Conservation (phyloP, 2,888 invertebrate genomes). For the Caenorhabditis becei region DNA sequence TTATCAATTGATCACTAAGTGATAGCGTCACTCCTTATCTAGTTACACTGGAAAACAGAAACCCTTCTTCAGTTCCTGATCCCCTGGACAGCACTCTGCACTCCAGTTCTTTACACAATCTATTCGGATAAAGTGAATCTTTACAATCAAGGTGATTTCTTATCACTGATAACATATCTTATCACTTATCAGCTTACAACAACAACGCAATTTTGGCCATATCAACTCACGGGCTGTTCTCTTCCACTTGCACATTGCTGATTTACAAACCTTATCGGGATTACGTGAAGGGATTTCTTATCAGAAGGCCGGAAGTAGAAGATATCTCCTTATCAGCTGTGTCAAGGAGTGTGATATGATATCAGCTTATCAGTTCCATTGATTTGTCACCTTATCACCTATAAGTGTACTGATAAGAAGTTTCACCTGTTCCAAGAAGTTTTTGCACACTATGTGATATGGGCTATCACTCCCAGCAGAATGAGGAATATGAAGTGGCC, state of each 20-base stretch:
- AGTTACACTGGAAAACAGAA: not conserved
- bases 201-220: constrained; percentile 37
- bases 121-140: constrained; percentile 25
- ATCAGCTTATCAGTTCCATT: too few relatives aligned
- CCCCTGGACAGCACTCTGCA: constrained; percentile 11
- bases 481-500: constrained; percentile 32
- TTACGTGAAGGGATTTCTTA: not conserved
- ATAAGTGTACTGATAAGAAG: constrained; percentile 41
- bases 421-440: constrained; percentile 19
- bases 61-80: constrained; percentile 21
- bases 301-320: not conserved
- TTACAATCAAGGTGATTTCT: constrained; percentile 44
- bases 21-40: too few relatives aligned
- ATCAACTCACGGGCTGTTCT: constrained; percentile 23
- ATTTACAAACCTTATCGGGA: constrained; percentile 43
- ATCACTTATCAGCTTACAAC: constrained; percentile 23
- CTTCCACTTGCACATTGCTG: constrained; percentile 18
- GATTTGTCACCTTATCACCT: constrained; percentile 21
- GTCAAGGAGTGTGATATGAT: constrained; percentile 10
- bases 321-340: not conserved
- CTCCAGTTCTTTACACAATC: constrained; percentile 28
- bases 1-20: too few relatives aligned
- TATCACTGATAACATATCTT: not conserved
- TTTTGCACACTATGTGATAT: too few relatives aligned
- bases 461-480: constrained; percentile 25